phyloP scores from a whole-genome alignment of 2,797 vertebrate genomes.

The Catostomus latipinnis region DNA sequence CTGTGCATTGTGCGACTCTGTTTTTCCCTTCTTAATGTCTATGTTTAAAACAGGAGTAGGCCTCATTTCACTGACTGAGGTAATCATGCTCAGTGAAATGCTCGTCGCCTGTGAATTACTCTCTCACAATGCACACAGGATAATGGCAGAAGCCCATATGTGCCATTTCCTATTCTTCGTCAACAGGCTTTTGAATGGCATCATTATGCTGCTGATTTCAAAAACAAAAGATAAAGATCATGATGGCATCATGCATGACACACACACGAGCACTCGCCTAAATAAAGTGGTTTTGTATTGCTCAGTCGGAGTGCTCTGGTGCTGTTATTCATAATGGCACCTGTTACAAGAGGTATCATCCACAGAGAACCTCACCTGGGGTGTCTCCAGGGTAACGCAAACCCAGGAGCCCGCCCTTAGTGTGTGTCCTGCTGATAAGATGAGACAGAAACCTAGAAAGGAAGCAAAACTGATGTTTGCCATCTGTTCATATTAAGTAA shows the following conservation, averaged over 20 bases:
- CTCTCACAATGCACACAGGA: conserved; percentile 9
- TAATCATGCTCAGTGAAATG: conserved; percentile 8
- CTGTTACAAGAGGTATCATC: conserved; percentile 42
- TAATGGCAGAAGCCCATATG: conserved; percentile 7
- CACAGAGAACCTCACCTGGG: conserved; percentile 35
- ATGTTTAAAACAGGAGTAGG: conserved; percentile 34
- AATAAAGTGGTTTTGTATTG: conserved; percentile 51
- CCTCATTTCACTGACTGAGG: conserved; percentile 33
- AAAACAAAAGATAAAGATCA: conserved; percentile 46
- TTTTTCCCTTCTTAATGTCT: conserved; percentile 6
- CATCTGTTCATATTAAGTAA: not conserved
- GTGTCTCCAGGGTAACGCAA: conserved; percentile 44
- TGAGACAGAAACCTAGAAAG: not conserved
- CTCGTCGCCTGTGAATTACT: conserved; percentile 4
- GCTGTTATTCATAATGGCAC: conserved; percentile 48
- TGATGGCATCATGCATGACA: conserved; percentile 12
- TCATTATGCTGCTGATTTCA: conserved; percentile 46
- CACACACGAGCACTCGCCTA: not conserved
- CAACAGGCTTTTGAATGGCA: conserved; percentile 33
- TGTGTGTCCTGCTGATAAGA: not conserved
- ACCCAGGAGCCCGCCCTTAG: not conserved
- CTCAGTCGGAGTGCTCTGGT: conserved; percentile 18
- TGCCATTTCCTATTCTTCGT: conserved; percentile 20
- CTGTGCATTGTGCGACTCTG: conserved; percentile 19
- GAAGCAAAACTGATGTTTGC: not conserved